Conservation (phyloP, 2,888 invertebrate species). For the Muscina levida region DNA sequence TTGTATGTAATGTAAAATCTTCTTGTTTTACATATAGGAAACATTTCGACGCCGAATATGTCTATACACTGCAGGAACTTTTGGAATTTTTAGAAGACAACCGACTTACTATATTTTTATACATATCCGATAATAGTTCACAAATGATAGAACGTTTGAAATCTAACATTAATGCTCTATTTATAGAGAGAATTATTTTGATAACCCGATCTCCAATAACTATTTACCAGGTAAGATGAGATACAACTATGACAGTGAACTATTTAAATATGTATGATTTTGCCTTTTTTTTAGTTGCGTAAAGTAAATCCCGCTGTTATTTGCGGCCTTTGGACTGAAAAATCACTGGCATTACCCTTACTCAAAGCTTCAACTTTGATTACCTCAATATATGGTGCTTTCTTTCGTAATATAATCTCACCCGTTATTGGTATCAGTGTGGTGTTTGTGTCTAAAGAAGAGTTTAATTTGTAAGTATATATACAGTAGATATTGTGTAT, state of each 20-base stretch:
- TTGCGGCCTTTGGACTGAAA: conserved; percentile 80
- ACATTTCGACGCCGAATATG: conserved; percentile 77
- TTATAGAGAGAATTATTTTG: conserved; percentile 76
- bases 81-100: conserved; percentile 74
- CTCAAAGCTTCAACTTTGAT: conserved; percentile 78
- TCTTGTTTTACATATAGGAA: conserved; percentile 71
- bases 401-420: conserved; percentile 79
- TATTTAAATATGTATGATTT: not conserved
- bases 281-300: conserved; percentile 70
- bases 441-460: conserved; percentile 79
- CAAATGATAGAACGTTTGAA: conserved; percentile 76
- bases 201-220: conserved; percentile 77
- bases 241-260: no score
- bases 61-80: conserved; percentile 75
- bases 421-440: conserved; percentile 79
- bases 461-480: conserved; percentile 78
- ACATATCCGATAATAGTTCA: conserved; percentile 76
- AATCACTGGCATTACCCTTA: conserved; percentile 75
- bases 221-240: conserved; percentile 78
- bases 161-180: conserved; percentile 73
- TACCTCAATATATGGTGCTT: conserved; percentile 79
- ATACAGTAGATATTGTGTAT: no score
- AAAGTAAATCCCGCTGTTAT: conserved; percentile 78
- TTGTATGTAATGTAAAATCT: not conserved
- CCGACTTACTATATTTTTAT: conserved; percentile 76